Evolutionary conservation across 35 echinoderm and acorn worm genomes (phyloP), one percentile per base, ranked within the genome.

Genomic region (Heliocidaris erythrogramma): DNA sequence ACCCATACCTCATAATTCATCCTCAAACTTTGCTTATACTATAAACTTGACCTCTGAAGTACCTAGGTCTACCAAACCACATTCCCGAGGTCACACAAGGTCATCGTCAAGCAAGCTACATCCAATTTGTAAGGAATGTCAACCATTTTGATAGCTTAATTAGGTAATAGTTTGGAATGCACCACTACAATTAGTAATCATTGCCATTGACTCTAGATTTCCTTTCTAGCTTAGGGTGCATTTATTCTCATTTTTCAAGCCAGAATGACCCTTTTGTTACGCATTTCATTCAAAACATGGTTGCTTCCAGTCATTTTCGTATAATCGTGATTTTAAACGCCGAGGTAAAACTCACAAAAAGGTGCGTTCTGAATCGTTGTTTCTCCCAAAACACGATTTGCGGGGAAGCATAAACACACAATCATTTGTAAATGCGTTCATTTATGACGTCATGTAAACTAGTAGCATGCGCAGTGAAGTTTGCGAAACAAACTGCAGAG

Each of bases 101-200:
- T 78, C 65, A 78, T 78, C 65, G 65, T 78, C 27, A 21, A 78
- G 21, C 21, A n/a, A 78, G 65, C 65, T 78, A 78, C 65, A 78
- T 21, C 65, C 65, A 78, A 78, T 78, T 78, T 78, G 65, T n/a
- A 7, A 5, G 65, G 65, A 78, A 78, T 78, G 65, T 78, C 65
- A 78, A 78, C 65, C 65, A 78, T 78, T 78, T 78, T n/a, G 65
- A 78, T 78, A n/a, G 65, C 65, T 78, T 78, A 78, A 78, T 78
- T 78, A 78, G 65, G 65, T 78, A 78, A 78, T 78, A 21, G 65
- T 78, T 78, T 78, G 65, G 65, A 78, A 78, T 78, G 65, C 65
- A n/a, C 21, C 27, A 2, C 14, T 18, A 78, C 65, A 78, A 78
- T 78, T 21, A n/a, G 0, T n/a, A 78, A 27, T 78, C 65, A 24